Percentiles rank a stretch among this genome's conserved stretches.
Conservation (phyloP, 2,113 vertebrate species). For the Nyctibius bracteatus region DNA sequence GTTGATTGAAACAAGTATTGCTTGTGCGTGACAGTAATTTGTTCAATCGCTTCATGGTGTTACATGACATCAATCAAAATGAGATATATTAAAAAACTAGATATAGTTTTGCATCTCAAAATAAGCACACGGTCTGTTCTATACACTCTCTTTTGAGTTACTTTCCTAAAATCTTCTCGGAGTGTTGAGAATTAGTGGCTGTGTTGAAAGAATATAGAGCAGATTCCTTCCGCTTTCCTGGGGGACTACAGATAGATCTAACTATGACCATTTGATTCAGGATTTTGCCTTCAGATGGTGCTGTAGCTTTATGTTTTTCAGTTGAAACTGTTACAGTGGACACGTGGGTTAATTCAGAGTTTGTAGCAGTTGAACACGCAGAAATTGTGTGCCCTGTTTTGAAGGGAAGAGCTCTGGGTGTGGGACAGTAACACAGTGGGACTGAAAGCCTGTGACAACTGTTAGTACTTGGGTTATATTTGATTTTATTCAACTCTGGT, state of each 20-base stretch:
- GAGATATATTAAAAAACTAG: not conserved
- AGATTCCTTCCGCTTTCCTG: not conserved
- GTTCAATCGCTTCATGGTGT: not conserved
- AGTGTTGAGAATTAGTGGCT: not conserved
- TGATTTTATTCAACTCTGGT: not conserved
- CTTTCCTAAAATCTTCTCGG: not conserved
- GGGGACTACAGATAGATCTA: not conserved
- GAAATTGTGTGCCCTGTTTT: not conserved
- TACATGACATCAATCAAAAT: not conserved
- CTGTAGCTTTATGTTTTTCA: not conserved
- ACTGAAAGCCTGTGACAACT: not conserved
- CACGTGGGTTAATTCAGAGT: not conserved
- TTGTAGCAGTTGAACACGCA: not conserved
- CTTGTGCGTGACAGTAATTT: not conserved
- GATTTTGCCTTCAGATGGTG: constrained; percentile 41
- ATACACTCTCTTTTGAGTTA: not conserved
- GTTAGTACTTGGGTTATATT: not conserved
- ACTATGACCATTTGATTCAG: not conserved
- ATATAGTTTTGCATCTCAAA: not conserved
- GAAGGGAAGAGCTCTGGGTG: not conserved
- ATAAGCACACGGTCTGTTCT: not conserved
- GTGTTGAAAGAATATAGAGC: not conserved
- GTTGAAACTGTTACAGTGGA: not conserved
- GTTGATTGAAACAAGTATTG: not conserved
- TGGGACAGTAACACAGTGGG: not conserved